These are phyloP conservation scores for Nowickia ferox DNA, from an alignment of 2,888 invertebrate species.

Conservation along the genomic window DNA sequence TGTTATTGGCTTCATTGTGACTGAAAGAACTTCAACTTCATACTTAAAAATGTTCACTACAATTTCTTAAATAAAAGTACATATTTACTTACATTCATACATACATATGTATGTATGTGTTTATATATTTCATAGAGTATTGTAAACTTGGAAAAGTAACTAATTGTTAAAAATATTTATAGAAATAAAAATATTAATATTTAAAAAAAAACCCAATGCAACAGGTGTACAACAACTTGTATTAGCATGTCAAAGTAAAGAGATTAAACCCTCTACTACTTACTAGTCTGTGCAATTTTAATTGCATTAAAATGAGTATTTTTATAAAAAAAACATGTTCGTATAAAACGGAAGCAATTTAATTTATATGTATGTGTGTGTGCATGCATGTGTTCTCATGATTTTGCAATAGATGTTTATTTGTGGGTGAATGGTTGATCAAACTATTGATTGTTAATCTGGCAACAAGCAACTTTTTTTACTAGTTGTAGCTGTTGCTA, in stretches of 20 bases:
- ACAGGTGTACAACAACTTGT: conserved; percentile 36
- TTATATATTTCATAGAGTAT: too few relatives aligned
- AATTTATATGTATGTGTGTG: conserved; percentile 41
- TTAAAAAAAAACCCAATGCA: background rate
- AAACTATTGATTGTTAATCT: conserved; percentile 63
- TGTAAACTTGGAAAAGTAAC: background rate
- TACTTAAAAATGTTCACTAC: too few relatives aligned
- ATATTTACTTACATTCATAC: too few relatives aligned
- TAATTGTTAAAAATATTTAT: background rate
- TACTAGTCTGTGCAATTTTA: conserved; percentile 28
- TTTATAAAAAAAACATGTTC: conserved; percentile 7
- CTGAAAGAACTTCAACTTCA: too few relatives aligned
- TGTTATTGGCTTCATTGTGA: too few relatives aligned
- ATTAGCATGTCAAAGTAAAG: conserved; percentile 56
- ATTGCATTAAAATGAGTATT: conserved; percentile 40
- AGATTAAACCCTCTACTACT: conserved; percentile 56
- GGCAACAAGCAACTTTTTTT: conserved; percentile 26
- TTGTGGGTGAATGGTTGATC: conserved; percentile 64
- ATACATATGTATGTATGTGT: too few relatives aligned
- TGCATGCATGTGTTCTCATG: background rate
- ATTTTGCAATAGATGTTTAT: conserved; percentile 23
- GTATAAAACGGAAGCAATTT: conserved; percentile 66
- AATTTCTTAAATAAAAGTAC: too few relatives aligned
- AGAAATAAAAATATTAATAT: conserved; percentile 23
- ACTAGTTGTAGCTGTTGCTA: conserved; percentile 1